Conservation (phyloP, 2,888 invertebrate genomes). For the Cephus sareptanus region DNA sequence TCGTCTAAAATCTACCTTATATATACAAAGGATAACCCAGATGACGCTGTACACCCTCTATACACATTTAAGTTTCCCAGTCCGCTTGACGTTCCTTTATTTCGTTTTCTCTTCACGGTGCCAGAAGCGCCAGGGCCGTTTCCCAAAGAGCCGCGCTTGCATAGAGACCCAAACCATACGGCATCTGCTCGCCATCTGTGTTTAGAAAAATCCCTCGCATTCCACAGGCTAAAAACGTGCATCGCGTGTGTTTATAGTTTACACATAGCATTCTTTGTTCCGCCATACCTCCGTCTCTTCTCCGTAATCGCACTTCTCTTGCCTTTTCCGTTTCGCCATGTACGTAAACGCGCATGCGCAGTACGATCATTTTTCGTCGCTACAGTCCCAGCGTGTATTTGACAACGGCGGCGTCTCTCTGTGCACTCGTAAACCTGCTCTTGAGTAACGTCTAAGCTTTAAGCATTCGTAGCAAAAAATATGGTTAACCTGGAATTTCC, state of each 20-base stretch:
- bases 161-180: conserved; percentile 29
- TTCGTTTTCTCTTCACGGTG: neutral
- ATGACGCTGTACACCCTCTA: neutral
- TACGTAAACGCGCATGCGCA: neutral
- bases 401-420: neutral
- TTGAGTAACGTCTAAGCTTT: neutral
- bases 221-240: conserved; percentile 48
- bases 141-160: neutral
- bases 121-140: neutral
- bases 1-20: neutral
- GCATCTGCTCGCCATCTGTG: conserved; percentile 62
- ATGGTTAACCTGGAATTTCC: neutral
- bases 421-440: neutral
- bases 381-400: neutral
- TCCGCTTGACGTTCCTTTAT: neutral
- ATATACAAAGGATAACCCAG: neutral
- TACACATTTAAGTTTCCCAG: neutral
- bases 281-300: neutral
- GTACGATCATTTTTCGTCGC: neutral
- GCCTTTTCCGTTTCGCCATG: neutral
- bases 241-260: conserved; percentile 40
- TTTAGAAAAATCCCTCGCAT: conserved; percentile 59
- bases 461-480: neutral
- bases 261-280: conserved; percentile 22
- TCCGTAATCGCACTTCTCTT: neutral